Percentiles rank a stretch among this genome's conserved stretches.
Evolutionary conservation across 2,113 vertebrate genomes (phyloP).

Genomic region (Notarius lentiginosus): DNA sequence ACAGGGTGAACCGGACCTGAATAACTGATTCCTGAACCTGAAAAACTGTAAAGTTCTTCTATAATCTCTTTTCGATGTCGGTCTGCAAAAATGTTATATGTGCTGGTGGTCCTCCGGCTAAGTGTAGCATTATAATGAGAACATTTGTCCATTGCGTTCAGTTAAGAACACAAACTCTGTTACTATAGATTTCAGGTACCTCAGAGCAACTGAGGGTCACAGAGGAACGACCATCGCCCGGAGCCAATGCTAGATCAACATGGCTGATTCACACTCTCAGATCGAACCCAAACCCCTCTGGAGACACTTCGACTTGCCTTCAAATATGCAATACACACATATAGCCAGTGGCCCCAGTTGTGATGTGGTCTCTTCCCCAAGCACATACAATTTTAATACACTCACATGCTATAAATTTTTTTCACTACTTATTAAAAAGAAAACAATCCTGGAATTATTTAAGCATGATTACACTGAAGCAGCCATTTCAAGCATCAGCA

Average conservation of each 20-base stretch:
- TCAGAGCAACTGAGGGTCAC: constrained; percentile 24
- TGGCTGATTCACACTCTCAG: constrained; percentile 19
- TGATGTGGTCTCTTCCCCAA: constrained; percentile 26
- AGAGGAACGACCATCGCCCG: constrained; percentile 1
- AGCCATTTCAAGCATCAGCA: background rate
- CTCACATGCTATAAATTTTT: constrained; percentile 30
- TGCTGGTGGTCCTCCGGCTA: constrained; percentile 22
- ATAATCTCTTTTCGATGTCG: background rate
- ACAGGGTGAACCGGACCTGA: background rate
- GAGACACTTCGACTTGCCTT: background rate
- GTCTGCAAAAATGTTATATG: background rate
- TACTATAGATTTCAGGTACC: constrained; percentile 33
- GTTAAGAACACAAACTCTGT: constrained; percentile 32
- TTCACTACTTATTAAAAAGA: constrained; percentile 30
- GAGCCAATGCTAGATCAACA: constrained; percentile 31
- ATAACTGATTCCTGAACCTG: background rate
- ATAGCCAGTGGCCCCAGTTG: constrained; percentile 19
- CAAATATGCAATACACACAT: background rate
- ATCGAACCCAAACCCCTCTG: constrained; percentile 29
- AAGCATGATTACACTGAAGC: background rate
- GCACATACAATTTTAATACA: constrained; percentile 53
- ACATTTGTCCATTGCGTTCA: constrained; percentile 27
- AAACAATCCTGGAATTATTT: constrained; percentile 36
- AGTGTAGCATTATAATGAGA: constrained; percentile 21
- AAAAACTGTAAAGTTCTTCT: background rate